Percentiles rank a stretch among this genome's conserved stretches.
Evolutionary conservation across 1,140 invertebrate species (phyloP).

Genomic region (Drosophila mayri): DNA sequence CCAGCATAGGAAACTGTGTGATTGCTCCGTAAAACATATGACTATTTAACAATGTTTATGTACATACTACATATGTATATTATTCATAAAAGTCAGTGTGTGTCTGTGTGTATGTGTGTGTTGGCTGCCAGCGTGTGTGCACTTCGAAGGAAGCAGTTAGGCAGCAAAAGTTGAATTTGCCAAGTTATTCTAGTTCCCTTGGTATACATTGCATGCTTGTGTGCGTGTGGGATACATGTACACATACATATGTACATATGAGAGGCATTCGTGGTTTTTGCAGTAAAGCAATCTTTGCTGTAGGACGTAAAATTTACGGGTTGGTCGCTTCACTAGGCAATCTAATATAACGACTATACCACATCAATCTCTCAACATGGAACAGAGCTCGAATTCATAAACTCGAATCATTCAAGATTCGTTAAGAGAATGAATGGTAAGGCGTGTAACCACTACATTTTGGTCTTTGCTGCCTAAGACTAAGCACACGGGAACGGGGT

Average conservation of each 20-base stretch:
- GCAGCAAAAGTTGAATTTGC: constrained; percentile 31
- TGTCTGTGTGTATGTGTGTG: not conserved
- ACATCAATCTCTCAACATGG: not conserved
- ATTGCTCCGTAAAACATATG: constrained; percentile 25
- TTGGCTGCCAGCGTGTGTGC: constrained; percentile 9
- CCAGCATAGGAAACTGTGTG: constrained; percentile 17
- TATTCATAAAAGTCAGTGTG: not conserved
- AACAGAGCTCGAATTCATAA: not conserved
- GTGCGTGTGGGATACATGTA: constrained; percentile 13
- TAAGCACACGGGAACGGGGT: constrained; percentile 3
- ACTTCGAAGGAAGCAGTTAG: constrained; percentile 3
- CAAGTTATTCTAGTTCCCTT: constrained; percentile 43
- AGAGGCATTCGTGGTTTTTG: constrained; percentile 32
- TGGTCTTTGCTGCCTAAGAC: constrained; percentile 4
- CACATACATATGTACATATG: constrained; percentile 13
- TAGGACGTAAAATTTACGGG: constrained; percentile 6
- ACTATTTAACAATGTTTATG: constrained; percentile 23
- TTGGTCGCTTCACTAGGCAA: not conserved
- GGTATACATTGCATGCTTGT: constrained; percentile 15
- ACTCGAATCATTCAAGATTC: not conserved
- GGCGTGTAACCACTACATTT: constrained; percentile 33
- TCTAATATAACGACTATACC: not conserved
- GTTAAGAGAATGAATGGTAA: constrained; percentile 1
- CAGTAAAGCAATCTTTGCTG: constrained; percentile 24
- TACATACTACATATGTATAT: not conserved